A percentile compares a stretch with the other conserved stretches of the same genome.
Evolutionary conservation across 35 echinoderm and acorn worm genomes (phyloP).

Genomic region (Lytechinus pictus): DNA sequence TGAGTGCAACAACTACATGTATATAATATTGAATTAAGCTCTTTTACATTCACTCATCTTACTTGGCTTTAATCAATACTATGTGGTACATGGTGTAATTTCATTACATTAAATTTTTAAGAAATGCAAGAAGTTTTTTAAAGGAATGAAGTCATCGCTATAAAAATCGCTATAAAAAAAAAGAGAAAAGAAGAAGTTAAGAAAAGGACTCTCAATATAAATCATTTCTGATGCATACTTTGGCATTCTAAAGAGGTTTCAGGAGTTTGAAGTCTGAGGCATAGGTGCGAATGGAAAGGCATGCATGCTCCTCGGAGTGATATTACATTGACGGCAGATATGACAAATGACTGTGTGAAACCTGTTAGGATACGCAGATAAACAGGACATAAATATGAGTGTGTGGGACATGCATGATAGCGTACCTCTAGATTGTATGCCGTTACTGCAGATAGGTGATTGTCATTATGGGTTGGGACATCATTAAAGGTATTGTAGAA

Average conservation of each 20-base stretch:
- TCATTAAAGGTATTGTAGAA: not conserved
- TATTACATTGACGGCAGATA: not conserved
- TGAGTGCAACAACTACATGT: no score
- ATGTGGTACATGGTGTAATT: not conserved
- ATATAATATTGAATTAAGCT: no score
- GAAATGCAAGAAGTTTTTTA: not conserved
- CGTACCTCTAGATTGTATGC: not conserved
- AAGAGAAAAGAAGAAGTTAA: no score
- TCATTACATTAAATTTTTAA: no score
- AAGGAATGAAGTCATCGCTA: not conserved
- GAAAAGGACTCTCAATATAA: not conserved
- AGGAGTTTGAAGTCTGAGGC: not conserved
- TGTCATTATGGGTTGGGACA: not conserved
- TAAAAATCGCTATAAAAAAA: not conserved
- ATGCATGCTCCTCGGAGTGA: not conserved
- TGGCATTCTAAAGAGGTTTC: not conserved
- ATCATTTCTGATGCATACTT: not conserved
- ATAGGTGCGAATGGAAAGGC: not conserved
- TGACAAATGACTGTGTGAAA: not conserved
- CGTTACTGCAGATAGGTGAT: not conserved
- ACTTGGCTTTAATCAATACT: not conserved
- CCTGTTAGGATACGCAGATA: conserved; percentile 1
- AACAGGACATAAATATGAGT: conserved; percentile 5
- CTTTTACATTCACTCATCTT: no score
- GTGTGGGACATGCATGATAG: not conserved